phyloP scores from a whole-genome alignment of 2,113 vertebrate genomes.

The Entomyzon cyanotis region DNA sequence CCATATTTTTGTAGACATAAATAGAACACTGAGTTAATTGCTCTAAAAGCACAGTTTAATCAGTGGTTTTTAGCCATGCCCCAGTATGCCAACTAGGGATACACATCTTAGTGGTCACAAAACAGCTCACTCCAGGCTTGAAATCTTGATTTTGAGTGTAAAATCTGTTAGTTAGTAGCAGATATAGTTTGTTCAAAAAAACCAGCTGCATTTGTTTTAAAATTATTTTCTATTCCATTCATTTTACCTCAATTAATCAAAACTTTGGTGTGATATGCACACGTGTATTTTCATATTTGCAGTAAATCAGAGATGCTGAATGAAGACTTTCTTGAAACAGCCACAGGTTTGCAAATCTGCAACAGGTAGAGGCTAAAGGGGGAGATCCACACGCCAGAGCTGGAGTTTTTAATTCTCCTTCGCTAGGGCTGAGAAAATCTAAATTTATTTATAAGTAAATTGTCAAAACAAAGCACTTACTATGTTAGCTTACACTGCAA shows the following conservation, averaged over 20 bases:
- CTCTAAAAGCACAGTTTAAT: background rate
- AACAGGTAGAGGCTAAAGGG: background rate
- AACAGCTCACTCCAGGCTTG: background rate
- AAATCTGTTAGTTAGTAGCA: background rate
- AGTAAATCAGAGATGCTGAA: background rate
- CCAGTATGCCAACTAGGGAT: no score
- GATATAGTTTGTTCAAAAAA: background rate
- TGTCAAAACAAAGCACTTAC: constrained; percentile 56
- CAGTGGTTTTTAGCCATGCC: background rate
- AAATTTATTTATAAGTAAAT: constrained; percentile 36
- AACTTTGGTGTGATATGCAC: background rate
- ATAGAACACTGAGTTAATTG: background rate
- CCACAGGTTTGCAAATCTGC: background rate
- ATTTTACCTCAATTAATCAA: background rate
- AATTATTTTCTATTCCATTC: background rate
- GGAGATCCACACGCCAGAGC: background rate
- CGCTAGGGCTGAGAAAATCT: background rate
- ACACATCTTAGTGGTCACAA: background rate
- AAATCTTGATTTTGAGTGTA: background rate
- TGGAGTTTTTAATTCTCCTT: background rate
- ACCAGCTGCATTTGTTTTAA: background rate
- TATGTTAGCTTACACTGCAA: background rate
- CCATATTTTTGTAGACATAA: background rate
- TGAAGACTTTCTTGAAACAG: background rate
- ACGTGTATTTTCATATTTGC: background rate